These are phyloP conservation scores for Xiphophorus hellerii DNA, from an alignment of 2,113 vertebrate species.

Conservation along the genomic window DNA sequence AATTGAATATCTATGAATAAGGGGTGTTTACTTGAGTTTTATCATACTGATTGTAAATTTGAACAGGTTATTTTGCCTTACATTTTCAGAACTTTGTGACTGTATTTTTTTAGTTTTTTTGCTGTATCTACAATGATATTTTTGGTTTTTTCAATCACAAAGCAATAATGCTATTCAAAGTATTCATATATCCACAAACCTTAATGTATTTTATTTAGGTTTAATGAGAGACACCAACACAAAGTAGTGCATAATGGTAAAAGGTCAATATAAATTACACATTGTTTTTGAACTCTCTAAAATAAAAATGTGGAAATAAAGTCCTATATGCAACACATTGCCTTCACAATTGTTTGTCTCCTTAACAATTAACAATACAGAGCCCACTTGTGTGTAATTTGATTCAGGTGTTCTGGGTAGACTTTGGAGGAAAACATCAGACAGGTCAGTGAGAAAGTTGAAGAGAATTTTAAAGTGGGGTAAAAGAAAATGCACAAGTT, in stretches of 20 bases:
- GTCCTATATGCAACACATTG: background rate
- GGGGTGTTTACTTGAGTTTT: slow-evolving; percentile 15
- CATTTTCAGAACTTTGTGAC: slow-evolving; percentile 2
- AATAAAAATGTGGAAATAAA: background rate
- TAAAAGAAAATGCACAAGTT: background rate
- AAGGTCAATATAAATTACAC: background rate
- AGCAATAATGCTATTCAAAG: background rate
- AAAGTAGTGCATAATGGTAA: background rate
- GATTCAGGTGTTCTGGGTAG: background rate
- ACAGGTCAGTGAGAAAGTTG: background rate
- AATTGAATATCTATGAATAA: slow-evolving; percentile 31
- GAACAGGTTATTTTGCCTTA: background rate
- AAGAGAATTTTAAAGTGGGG: background rate
- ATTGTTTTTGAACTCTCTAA: background rate
- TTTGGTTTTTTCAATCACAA: slow-evolving; percentile 18
- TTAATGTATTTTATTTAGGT: background rate
- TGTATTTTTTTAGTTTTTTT: background rate
- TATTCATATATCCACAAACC: background rate
- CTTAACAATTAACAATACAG: background rate
- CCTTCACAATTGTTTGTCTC: background rate
- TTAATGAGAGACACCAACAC: background rate
- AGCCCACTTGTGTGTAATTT: background rate
- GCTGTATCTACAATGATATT: slow-evolving; percentile 14
- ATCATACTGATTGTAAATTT: slow-evolving; percentile 15
- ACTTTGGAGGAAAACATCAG: background rate